phyloP scores from a whole-genome alignment of 2,888 invertebrate species.

The Drosophila neotestacea region DNA sequence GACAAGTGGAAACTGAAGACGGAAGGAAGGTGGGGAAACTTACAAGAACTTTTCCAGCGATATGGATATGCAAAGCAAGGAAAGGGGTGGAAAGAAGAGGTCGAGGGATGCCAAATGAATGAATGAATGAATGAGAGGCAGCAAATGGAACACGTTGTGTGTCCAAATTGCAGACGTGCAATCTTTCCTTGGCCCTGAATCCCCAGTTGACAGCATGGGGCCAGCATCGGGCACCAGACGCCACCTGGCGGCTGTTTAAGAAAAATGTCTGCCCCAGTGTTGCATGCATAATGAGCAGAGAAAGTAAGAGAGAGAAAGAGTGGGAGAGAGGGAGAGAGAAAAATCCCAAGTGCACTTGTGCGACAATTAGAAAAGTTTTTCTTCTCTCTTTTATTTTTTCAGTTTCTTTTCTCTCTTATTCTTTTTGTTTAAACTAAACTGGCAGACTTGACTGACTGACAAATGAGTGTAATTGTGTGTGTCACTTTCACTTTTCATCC shows the following conservation, averaged over 20 bases:
- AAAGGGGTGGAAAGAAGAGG: neutral
- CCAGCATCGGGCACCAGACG: conserved; percentile 25
- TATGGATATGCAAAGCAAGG: conserved; percentile 45
- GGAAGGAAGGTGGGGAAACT: conserved; percentile 34
- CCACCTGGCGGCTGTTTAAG: conserved; percentile 57
- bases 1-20: conserved; percentile 51
- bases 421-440: neutral
- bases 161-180: conserved; percentile 73
- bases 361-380: conserved; percentile 71
- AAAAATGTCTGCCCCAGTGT: conserved; percentile 70
- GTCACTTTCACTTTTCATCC: conserved; percentile 59
- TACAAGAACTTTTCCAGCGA: conserved; percentile 33
- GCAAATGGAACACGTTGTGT: conserved; percentile 69
- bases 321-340: neutral
- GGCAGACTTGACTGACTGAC: conserved; percentile 32
- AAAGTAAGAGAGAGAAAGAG: neutral
- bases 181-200: conserved; percentile 44
- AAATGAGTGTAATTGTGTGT: conserved; percentile 64
- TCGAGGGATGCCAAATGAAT: neutral
- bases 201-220: conserved; percentile 18
- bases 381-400: neutral
- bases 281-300: conserved; percentile 69
- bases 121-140: neutral
- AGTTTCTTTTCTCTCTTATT: neutral
- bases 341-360: conserved; percentile 60